phyloP scores from a whole-genome alignment of 2,888 invertebrate species.

The Drosophila engyochracea region DNA sequence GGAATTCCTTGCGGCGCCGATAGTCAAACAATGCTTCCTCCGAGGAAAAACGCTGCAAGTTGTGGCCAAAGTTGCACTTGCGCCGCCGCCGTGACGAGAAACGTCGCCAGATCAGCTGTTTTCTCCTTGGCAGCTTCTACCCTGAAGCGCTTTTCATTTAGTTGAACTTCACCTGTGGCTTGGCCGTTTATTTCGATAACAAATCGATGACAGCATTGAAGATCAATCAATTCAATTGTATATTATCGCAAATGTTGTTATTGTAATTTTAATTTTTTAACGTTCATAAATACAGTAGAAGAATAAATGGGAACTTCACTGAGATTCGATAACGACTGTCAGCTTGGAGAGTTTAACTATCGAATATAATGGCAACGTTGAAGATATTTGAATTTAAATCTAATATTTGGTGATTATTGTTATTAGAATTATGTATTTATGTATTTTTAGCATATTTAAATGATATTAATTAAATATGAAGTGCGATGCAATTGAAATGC shows the following conservation, averaged over 20 bases:
- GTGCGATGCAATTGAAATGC: not conserved
- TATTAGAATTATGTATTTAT: not conserved
- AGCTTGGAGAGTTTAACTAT: not conserved
- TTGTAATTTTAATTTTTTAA: not conserved
- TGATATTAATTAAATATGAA: not conserved
- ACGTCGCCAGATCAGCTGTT: constrained; percentile 1
- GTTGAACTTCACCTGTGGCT: not conserved
- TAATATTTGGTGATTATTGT: not conserved
- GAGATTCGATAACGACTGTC: not conserved
- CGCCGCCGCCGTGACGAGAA: not conserved
- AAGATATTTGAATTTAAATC: not conserved
- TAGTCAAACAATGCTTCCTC: not conserved
- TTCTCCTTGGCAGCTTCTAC: constrained; percentile 3
- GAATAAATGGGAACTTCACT: not conserved
- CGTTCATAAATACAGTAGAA: not conserved
- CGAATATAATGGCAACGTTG: constrained; percentile 24
- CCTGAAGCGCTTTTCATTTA: not conserved
- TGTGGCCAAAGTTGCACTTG: constrained; percentile 1
- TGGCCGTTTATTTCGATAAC: not conserved
- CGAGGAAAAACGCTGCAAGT: not conserved
- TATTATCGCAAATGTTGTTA: not conserved
- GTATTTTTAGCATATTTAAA: not conserved
- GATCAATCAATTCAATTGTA: not conserved
- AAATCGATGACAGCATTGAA: not conserved
- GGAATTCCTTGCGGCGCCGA: constrained; percentile 62